Evolutionary conservation across 2,113 vertebrate genomes (phyloP).

Genomic region (Naja naja): DNA sequence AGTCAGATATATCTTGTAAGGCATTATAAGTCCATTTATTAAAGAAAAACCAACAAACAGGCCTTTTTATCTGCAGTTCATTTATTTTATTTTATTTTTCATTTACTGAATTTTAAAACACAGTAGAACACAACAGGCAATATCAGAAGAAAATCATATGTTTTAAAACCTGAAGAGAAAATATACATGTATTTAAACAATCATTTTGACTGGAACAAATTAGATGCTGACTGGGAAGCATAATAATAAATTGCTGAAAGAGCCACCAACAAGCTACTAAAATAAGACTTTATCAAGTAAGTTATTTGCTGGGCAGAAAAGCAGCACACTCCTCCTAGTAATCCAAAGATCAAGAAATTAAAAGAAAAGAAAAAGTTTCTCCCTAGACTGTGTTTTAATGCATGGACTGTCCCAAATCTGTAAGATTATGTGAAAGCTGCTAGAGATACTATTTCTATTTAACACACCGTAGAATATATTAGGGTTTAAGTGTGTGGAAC

Average conservation of each 20-base stretch:
- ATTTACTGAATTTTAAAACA: constrained; percentile 28
- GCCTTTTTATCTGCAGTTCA: constrained; percentile 29
- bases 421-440: background rate
- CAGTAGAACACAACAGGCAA: constrained; percentile 23
- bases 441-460: background rate
- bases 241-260: background rate
- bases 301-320: background rate
- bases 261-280: background rate
- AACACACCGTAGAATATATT: background rate
- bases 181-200: constrained; percentile 41
- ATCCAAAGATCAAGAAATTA: background rate
- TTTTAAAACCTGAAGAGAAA: background rate
- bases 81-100: constrained; percentile 31
- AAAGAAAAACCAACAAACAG: constrained; percentile 42
- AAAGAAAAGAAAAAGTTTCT: background rate
- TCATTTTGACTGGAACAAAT: background rate
- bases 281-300: background rate
- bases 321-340: background rate
- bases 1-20: constrained; percentile 36
- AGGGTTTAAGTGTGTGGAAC: background rate
- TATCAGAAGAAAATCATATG: constrained; percentile 15
- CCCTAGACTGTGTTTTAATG: background rate
- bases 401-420: background rate
- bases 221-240: background rate
- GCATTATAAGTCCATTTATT: constrained; percentile 51